phyloP scores from a whole-genome alignment of 2,888 invertebrate species.

The Platynereis dumerilii region DNA sequence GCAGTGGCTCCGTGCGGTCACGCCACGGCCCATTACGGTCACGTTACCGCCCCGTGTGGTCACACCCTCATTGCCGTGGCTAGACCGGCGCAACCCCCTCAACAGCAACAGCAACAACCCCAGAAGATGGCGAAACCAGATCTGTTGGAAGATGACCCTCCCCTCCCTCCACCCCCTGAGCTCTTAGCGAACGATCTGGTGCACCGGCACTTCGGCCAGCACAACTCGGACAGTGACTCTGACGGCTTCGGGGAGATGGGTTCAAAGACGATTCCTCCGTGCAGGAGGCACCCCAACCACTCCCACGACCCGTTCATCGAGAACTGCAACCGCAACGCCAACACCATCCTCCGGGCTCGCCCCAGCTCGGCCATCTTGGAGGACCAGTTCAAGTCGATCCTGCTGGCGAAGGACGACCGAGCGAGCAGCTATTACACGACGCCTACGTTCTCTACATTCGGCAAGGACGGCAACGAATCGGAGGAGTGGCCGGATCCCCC shows the following conservation, averaged over 20 bases:
- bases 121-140: too few species aligned
- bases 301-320: background rate
- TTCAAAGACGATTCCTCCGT: too few species aligned
- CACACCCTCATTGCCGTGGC: background rate
- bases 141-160: background rate
- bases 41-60: too few species aligned
- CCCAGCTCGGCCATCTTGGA: background rate
- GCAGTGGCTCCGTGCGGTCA: too few species aligned
- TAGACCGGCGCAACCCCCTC: background rate
- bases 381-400: slow-evolving; percentile 2
- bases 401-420: slow-evolving; percentile 1
- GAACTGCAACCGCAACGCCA: background rate
- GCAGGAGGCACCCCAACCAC: background rate
- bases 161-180: background rate
- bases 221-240: too few species aligned
- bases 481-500: slow-evolving; percentile 1
- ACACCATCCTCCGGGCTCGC: background rate
- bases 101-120: too few species aligned
- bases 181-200: too few species aligned
- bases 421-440: background rate
- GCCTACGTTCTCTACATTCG: background rate
- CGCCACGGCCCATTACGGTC: slow-evolving; percentile 7
- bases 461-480: background rate
- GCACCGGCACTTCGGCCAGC: too few species aligned
- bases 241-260: too few species aligned